These are phyloP conservation scores for Theristus sp. DNA, from an alignment of 2,888 invertebrate species.

Conservation along the genomic window DNA sequence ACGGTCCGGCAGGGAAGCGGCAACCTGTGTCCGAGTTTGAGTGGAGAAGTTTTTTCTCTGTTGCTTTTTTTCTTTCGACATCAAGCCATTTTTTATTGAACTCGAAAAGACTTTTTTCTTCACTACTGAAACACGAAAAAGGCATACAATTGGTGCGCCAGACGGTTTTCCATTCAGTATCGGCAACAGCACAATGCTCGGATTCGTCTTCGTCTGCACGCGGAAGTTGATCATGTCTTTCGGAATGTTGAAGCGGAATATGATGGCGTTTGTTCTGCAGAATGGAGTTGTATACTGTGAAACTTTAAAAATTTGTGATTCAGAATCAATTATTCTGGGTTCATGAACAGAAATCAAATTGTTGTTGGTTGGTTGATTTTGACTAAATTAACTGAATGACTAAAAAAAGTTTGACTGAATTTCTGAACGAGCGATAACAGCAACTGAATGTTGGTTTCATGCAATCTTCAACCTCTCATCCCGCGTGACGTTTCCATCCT, in stretches of 20 bases:
- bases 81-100: too few relatives aligned
- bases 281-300: too few relatives aligned
- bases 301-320: too few relatives aligned
- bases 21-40: neutral
- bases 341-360: too few relatives aligned
- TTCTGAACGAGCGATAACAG: too few relatives aligned
- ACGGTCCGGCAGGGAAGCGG: neutral
- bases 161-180: neutral
- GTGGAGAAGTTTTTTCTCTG: neutral
- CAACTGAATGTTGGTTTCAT: too few relatives aligned
- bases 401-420: too few relatives aligned
- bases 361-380: too few relatives aligned
- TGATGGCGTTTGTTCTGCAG: neutral
- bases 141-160: neutral
- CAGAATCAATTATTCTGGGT: too few relatives aligned
- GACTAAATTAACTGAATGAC: too few relatives aligned
- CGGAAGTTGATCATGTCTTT: neutral
- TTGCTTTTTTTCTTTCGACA: neutral
- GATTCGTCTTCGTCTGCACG: neutral
- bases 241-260: neutral
- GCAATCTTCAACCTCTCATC: neutral
- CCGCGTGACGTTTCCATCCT: neutral
- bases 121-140: too few relatives aligned
- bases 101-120: too few relatives aligned
- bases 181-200: neutral